Evolutionary conservation across 1,140 invertebrate species (phyloP).

Genomic region (Leptopilina boulardi): DNA sequence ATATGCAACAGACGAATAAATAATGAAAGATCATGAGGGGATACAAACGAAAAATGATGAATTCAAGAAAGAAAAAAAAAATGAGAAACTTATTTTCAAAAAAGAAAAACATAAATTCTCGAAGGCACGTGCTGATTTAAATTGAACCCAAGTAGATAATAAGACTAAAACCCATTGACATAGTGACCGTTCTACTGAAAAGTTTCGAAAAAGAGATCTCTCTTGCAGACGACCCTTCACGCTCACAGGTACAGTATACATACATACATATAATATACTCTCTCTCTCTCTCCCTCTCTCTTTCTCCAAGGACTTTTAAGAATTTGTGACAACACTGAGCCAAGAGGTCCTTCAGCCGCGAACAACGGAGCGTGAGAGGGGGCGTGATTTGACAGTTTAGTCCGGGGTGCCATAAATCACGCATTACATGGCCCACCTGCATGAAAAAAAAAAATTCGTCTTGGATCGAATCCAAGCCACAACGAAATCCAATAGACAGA

Average conservation of each 20-base stretch:
- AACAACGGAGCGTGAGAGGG: conserved; percentile 36
- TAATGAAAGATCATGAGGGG: conserved; percentile 7
- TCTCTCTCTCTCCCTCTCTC: neutral
- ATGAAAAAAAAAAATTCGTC: conserved; percentile 29
- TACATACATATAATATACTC: neutral
- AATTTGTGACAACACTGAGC: conserved; percentile 28
- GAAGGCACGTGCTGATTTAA: conserved; percentile 19
- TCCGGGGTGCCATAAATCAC: conserved; percentile 51
- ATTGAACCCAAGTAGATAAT: conserved; percentile 55
- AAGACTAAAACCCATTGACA: conserved; percentile 56
- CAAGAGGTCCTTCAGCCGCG: conserved; percentile 32
- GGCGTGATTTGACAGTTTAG: conserved; percentile 52
- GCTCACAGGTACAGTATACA: conserved; percentile 1
- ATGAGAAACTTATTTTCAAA: neutral
- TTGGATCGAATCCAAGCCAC: conserved; percentile 25
- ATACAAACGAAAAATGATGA: conserved; percentile 18
- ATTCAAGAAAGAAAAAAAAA: neutral
- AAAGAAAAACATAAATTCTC: conserved; percentile 12
- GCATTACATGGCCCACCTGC: conserved; percentile 34
- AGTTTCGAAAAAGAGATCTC: conserved; percentile 38
- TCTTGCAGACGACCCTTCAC: conserved; percentile 17
- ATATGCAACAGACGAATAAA: conserved; percentile 13
- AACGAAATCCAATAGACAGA: neutral
- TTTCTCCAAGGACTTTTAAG: conserved; percentile 4
- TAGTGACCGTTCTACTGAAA: conserved; percentile 48